Evolutionary conservation across 2,888 invertebrate species (phyloP).

Genomic region (Agrochola lota): DNA sequence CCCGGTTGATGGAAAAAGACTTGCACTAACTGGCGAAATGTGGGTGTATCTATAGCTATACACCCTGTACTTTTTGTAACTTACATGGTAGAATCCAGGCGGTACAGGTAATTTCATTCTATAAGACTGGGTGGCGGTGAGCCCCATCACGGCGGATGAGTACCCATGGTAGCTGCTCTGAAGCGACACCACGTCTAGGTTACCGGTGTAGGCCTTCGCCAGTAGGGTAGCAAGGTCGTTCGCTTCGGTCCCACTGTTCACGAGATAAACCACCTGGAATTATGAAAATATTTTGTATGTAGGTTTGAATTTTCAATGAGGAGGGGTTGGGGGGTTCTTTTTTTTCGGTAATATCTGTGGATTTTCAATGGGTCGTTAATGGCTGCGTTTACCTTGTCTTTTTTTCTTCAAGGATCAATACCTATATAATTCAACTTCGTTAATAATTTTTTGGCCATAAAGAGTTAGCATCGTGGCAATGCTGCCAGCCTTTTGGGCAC

Average conservation of each 20-base stretch:
- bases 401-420: background rate
- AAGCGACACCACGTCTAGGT: slow-evolving; percentile 95
- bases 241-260: slow-evolving; percentile 99
- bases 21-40: background rate
- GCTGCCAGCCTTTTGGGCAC: too few species aligned
- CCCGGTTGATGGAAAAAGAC: background rate
- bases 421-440: too few species aligned
- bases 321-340: too few species aligned
- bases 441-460: too few species aligned
- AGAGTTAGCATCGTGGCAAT: too few species aligned
- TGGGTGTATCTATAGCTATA: too few species aligned
- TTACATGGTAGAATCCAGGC: slow-evolving; percentile 95
- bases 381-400: background rate
- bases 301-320: background rate
- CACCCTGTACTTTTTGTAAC: slow-evolving; percentile 58
- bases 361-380: background rate
- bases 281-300: background rate
- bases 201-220: slow-evolving; percentile 96
- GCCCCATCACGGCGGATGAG: slow-evolving; percentile 95
- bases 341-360: background rate
- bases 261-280: slow-evolving; percentile 95
- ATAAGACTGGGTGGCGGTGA: slow-evolving; percentile 95
- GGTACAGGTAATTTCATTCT: slow-evolving; percentile 93
- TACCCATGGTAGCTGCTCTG: slow-evolving; percentile 98
- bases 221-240: slow-evolving; percentile 98